Percentiles rank a stretch among this genome's conserved stretches.
Conservation (phyloP, 2,888 invertebrate species). For the Cephus sareptanus region DNA sequence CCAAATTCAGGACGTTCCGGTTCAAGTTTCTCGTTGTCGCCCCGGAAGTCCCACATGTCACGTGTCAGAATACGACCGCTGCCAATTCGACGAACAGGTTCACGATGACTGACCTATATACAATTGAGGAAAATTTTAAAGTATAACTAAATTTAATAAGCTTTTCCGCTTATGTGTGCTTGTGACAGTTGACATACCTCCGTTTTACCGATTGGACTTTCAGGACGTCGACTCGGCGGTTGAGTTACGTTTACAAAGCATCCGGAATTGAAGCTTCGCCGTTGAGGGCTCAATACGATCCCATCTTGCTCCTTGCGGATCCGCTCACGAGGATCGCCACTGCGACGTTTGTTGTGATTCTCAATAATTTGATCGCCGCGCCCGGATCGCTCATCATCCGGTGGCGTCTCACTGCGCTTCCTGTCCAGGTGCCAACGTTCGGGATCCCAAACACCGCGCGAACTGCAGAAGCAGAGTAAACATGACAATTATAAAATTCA, state of each 20-base stretch:
- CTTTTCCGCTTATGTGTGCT: too few species aligned
- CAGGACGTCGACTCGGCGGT: conserved; percentile 55
- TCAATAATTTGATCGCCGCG: conserved; percentile 64
- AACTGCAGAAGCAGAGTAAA: conserved; percentile 52
- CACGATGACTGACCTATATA: conserved; percentile 59
- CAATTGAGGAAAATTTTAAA: neutral
- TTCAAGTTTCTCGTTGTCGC: conserved; percentile 60
- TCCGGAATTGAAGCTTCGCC: conserved; percentile 87
- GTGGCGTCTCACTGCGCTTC: conserved; percentile 73
- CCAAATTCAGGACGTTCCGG: conserved; percentile 57
- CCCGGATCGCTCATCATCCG: conserved; percentile 71
- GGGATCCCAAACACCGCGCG: conserved; percentile 68
- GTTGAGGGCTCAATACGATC: conserved; percentile 86
- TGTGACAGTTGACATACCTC: conserved; percentile 45
- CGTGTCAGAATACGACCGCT: conserved; percentile 85
- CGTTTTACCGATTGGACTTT: conserved; percentile 63
- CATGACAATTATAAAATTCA: conserved; percentile 38
- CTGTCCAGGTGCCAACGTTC: conserved; percentile 69
- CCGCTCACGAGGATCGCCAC: conserved; percentile 79
- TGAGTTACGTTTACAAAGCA: conserved; percentile 75
- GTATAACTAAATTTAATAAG: too few species aligned
- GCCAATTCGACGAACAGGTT: conserved; percentile 77
- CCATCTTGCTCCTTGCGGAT: conserved; percentile 86
- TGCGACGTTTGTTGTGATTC: conserved; percentile 66
- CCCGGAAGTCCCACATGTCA: conserved; percentile 71